Conservation (phyloP, 2,113 vertebrate species). For the Seriola aureovittata region DNA sequence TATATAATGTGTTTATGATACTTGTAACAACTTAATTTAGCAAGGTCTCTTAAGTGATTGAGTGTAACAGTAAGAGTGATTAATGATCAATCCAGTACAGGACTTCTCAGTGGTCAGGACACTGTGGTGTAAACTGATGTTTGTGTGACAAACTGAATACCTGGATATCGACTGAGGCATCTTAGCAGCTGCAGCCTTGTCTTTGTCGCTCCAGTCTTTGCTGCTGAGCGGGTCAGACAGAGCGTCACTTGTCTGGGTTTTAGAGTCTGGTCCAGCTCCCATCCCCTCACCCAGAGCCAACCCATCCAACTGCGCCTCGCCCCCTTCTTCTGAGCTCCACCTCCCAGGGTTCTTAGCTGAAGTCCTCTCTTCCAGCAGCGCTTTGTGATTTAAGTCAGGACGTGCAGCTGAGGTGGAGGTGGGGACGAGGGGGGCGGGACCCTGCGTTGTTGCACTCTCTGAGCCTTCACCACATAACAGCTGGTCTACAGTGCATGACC, state of each 20-base stretch:
- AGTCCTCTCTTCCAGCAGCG: constrained; percentile 74
- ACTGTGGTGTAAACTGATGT: not conserved
- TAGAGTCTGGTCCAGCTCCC: constrained; percentile 72
- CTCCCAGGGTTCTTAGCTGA: constrained; percentile 49
- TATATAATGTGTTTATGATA: not conserved
- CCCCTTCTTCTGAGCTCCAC: constrained; percentile 67
- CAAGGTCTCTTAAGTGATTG: too few species aligned
- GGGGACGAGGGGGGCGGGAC: constrained; percentile 77
- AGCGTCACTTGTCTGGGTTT: constrained; percentile 77
- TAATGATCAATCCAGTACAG: not conserved
- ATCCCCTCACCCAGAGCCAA: constrained; percentile 51
- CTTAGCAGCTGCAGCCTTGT: constrained; percentile 81
- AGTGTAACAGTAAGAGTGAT: not conserved
- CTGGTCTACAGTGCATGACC: constrained; percentile 83
- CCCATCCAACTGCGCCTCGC: constrained; percentile 41
- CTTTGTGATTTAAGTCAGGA: constrained; percentile 57
- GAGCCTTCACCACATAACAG: constrained; percentile 87
- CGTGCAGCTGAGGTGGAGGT: constrained; percentile 69
- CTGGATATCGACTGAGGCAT: constrained; percentile 87
- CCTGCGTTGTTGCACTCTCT: constrained; percentile 79
- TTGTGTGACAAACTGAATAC: constrained; percentile 62
- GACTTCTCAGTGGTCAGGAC: not conserved
- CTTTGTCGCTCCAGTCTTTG: constrained; percentile 86
- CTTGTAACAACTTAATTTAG: not conserved
- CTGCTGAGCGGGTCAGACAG: constrained; percentile 81